Evolutionary conservation across 2,888 invertebrate species (phyloP).

Genomic region (Operophtera brumata): DNA sequence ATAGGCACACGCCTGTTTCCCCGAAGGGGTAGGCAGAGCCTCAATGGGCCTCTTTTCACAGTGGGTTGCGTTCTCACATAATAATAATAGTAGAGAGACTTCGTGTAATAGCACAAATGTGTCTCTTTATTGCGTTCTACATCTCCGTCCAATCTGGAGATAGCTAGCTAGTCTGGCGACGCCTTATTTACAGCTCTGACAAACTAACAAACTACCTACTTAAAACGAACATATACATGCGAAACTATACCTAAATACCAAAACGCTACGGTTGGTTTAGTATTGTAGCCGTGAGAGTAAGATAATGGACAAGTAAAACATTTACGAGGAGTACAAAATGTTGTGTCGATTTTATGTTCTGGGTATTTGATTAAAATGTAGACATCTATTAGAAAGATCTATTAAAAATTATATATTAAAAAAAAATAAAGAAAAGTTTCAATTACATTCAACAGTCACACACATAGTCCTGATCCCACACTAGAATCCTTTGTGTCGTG

Average conservation of each 20-base stretch:
- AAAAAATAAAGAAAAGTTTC: no score
- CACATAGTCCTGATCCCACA: no score
- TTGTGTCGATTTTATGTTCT: conserved; percentile 10
- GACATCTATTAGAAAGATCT: neutral
- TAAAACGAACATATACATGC: conserved; percentile 10
- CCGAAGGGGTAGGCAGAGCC: no score
- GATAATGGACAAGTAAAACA: conserved; percentile 15
- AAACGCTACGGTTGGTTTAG: neutral
- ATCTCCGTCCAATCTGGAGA: conserved; percentile 40
- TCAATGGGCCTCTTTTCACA: no score
- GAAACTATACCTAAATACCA: conserved; percentile 17
- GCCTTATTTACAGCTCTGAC: conserved; percentile 47
- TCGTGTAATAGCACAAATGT: conserved; percentile 16
- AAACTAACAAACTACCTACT: conserved; percentile 44
- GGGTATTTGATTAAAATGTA: neutral
- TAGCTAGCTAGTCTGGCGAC: conserved; percentile 31
- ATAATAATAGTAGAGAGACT: no score
- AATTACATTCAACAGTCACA: no score
- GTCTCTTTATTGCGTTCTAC: conserved; percentile 32
- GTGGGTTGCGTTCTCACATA: no score
- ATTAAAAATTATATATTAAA: no score
- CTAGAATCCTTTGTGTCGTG: no score
- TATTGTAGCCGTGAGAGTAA: conserved; percentile 11
- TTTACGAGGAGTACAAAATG: conserved; percentile 17
- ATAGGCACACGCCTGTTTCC: no score